phyloP scores from a whole-genome alignment of 1,140 invertebrate species.

The Zeugodacus cucurbitae region DNA sequence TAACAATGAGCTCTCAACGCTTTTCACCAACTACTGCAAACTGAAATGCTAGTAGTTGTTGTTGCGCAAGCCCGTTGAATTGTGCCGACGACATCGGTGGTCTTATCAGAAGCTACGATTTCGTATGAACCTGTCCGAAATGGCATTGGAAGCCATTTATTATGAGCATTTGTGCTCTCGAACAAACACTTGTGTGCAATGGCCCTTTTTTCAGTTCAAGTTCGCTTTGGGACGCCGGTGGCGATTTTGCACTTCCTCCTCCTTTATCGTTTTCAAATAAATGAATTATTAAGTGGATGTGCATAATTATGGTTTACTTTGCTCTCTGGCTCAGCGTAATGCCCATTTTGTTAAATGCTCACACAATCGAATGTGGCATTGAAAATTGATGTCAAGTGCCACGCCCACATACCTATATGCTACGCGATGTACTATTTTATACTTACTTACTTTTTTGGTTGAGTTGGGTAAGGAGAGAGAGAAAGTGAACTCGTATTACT shows the following conservation, averaged over 20 bases:
- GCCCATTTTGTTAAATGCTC: slow-evolving; percentile 22
- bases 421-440: not conserved
- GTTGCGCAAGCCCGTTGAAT: not conserved
- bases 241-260: slow-evolving; percentile 54
- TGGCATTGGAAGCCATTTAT: slow-evolving; percentile 50
- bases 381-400: not conserved
- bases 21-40: slow-evolving; percentile 41
- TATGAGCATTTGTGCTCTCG: slow-evolving; percentile 52
- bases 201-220: not conserved
- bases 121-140: slow-evolving; percentile 60
- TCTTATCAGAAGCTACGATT: slow-evolving; percentile 62
- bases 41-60: not conserved
- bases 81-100: slow-evolving; percentile 50
- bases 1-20: slow-evolving; percentile 40
- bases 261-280: slow-evolving; percentile 2
- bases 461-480: not conserved
- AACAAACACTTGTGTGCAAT: not conserved
- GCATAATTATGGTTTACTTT: slow-evolving; percentile 42
- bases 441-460: not conserved
- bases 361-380: slow-evolving; percentile 16
- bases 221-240: slow-evolving; percentile 51
- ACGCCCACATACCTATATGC: not conserved
- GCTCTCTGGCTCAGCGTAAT: not conserved
- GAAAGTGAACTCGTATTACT: not conserved
- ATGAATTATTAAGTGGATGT: slow-evolving; percentile 63